Conservation (phyloP, 2,888 invertebrate species). For the Sclerodermus sp. region DNA sequence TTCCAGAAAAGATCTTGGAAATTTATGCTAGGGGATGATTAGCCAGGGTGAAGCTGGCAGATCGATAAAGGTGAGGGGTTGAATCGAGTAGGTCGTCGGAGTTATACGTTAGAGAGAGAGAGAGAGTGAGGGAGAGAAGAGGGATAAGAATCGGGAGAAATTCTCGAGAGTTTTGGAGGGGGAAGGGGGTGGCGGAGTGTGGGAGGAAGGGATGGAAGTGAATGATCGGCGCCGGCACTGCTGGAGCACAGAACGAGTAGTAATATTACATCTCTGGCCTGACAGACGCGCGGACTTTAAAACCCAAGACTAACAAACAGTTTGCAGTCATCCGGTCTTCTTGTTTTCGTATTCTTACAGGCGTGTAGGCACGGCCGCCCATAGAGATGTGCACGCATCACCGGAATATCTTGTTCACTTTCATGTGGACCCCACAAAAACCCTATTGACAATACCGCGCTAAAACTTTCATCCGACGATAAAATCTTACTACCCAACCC, state of each 20-base stretch:
- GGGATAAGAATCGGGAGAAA: conserved; percentile 5
- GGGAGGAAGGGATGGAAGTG: conserved; percentile 41
- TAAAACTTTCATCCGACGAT: background rate
- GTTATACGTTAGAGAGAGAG: too few relatives aligned
- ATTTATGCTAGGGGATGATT: too few relatives aligned
- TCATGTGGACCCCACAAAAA: background rate
- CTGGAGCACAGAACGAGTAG: conserved; percentile 47
- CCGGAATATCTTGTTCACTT: background rate
- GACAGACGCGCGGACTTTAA: conserved; percentile 59
- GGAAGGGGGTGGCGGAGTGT: conserved; percentile 31
- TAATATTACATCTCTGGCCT: conserved; percentile 57
- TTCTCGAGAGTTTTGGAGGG: background rate
- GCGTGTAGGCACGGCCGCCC: conserved; percentile 29
- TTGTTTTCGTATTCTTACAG: conserved; percentile 54
- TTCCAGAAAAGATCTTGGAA: too few relatives aligned
- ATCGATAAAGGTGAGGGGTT: too few relatives aligned
- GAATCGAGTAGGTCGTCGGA: too few relatives aligned
- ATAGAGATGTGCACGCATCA: conserved; percentile 19
- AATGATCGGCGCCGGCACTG: conserved; percentile 40
- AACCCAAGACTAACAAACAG: conserved; percentile 58
- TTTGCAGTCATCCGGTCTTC: conserved; percentile 58
- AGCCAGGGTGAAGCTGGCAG: too few relatives aligned
- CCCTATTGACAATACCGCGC: background rate
- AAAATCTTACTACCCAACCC: too few relatives aligned
- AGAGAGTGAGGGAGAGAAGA: conserved; percentile 15